These are phyloP conservation scores for Syritta pipiens DNA, from an alignment of 2,888 invertebrate species.

Conservation along the genomic window DNA sequence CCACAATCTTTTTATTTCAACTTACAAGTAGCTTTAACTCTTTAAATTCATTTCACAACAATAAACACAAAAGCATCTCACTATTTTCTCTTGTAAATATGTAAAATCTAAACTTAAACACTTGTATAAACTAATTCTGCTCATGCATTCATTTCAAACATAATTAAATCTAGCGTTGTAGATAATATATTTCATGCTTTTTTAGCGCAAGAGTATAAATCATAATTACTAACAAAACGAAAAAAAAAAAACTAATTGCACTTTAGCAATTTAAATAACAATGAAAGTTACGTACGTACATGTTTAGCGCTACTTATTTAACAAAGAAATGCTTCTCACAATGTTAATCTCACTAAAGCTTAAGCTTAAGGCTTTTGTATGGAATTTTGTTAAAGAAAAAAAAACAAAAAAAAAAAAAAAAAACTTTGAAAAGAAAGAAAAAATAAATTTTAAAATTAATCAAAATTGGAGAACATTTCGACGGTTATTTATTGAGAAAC, in stretches of 20 bases:
- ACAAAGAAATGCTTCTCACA: conserved; percentile 54
- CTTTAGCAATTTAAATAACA: conserved; percentile 16
- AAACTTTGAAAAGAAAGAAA: no score
- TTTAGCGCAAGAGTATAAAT: conserved; percentile 38
- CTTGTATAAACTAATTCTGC: neutral
- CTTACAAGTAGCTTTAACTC: neutral
- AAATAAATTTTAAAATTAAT: neutral
- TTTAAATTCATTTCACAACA: conserved; percentile 23
- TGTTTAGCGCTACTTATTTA: conserved; percentile 18
- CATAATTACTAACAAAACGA: neutral
- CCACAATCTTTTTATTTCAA: neutral
- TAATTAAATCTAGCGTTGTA: conserved; percentile 19
- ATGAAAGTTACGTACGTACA: conserved; percentile 33
- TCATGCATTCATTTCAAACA: conserved; percentile 19
- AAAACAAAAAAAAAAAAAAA: no score
- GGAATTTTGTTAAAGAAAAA: conserved; percentile 4
- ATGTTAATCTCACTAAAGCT: conserved; percentile 23
- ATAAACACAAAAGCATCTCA: conserved; percentile 19
- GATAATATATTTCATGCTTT: conserved; percentile 41
- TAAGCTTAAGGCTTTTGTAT: conserved; percentile 42
- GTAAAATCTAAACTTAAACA: conserved; percentile 31
- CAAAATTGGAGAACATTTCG: conserved; percentile 60
- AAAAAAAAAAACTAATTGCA: conserved; percentile 13
- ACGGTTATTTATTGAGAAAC: conserved; percentile 46
- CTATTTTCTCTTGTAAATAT: conserved; percentile 45